These are phyloP conservation scores for Eleginops maclovinus DNA, from an alignment of 2,113 vertebrate genomes.

Conservation along the genomic window DNA sequence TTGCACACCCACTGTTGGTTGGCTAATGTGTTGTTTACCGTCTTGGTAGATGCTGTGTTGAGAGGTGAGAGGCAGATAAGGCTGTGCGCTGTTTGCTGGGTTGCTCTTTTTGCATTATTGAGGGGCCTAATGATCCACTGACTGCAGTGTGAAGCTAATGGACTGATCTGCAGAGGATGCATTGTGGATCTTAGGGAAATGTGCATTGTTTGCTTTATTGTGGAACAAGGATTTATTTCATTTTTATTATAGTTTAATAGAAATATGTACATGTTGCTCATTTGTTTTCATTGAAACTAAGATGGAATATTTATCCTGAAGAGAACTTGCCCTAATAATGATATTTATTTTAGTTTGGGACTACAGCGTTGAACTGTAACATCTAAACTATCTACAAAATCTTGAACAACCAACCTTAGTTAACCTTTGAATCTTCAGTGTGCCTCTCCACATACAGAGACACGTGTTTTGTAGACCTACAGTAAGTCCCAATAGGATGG, in stretches of 20 bases:
- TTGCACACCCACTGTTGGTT: slow-evolving; percentile 17
- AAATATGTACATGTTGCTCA: background rate
- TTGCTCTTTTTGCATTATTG: slow-evolving; percentile 83
- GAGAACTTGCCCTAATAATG: too few relatives aligned
- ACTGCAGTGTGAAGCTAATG: slow-evolving; percentile 54
- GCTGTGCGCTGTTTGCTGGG: slow-evolving; percentile 49
- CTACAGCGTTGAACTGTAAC: too few relatives aligned
- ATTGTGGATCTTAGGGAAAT: slow-evolving; percentile 2
- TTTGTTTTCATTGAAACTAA: background rate
- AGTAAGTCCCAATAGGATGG: too few relatives aligned
- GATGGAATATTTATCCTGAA: too few relatives aligned
- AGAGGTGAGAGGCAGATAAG: slow-evolving; percentile 56
- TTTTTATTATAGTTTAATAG: slow-evolving; percentile 5
- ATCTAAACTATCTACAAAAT: too few relatives aligned
- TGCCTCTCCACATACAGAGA: too few relatives aligned
- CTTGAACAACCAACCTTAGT: too few relatives aligned
- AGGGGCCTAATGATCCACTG: slow-evolving; percentile 72
- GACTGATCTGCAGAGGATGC: slow-evolving; percentile 31
- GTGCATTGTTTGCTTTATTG: slow-evolving; percentile 18
- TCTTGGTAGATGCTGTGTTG: slow-evolving; percentile 59
- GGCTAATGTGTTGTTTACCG: slow-evolving; percentile 57
- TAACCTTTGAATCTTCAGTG: too few relatives aligned
- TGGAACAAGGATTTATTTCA: slow-evolving; percentile 1
- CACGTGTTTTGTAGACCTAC: too few relatives aligned
- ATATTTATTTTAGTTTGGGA: too few relatives aligned